phyloP scores from a whole-genome alignment of 2,888 invertebrate species.

The Leucophenga maculata region DNA sequence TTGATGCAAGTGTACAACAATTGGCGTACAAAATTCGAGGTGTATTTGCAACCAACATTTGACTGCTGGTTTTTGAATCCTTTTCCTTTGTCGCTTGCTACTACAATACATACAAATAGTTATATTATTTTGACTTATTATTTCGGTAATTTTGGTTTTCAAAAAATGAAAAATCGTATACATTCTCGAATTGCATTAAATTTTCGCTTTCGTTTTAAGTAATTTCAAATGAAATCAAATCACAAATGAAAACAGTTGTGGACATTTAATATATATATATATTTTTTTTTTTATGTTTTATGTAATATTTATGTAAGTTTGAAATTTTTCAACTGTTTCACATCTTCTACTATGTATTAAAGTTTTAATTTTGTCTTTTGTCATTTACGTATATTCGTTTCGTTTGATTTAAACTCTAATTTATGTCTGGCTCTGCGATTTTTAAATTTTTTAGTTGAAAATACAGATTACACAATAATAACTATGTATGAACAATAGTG shows the following conservation, averaged over 20 bases:
- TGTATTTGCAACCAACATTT: background rate
- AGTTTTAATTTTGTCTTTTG: conserved; percentile 53
- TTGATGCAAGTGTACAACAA: conserved; percentile 27
- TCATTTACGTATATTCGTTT: conserved; percentile 70
- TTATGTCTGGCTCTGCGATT: background rate
- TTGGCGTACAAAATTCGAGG: too few species aligned
- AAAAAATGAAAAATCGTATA: conserved; percentile 69
- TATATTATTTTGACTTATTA: conserved; percentile 37
- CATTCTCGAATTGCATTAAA: conserved; percentile 68
- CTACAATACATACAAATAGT: conserved; percentile 15
- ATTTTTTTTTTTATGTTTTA: conserved; percentile 29
- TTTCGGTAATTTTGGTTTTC: conserved; percentile 31
- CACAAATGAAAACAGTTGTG: conserved; percentile 50
- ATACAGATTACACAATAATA: too few species aligned
- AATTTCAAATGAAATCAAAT: conserved; percentile 58
- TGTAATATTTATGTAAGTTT: background rate
- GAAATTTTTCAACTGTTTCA: conserved; percentile 38
- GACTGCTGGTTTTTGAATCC: background rate
- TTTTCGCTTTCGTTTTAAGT: conserved; percentile 35
- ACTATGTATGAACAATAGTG: too few species aligned
- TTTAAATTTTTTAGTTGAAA: too few species aligned
- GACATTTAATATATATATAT: conserved; percentile 11
- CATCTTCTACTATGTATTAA: conserved; percentile 27
- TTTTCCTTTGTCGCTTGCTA: background rate
- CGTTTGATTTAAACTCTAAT: conserved; percentile 32